Percentiles rank a stretch among this genome's conserved stretches.
These are phyloP conservation scores for Netelia inedita DNA, from an alignment of 2,888 invertebrate species.

Conservation along the genomic window DNA sequence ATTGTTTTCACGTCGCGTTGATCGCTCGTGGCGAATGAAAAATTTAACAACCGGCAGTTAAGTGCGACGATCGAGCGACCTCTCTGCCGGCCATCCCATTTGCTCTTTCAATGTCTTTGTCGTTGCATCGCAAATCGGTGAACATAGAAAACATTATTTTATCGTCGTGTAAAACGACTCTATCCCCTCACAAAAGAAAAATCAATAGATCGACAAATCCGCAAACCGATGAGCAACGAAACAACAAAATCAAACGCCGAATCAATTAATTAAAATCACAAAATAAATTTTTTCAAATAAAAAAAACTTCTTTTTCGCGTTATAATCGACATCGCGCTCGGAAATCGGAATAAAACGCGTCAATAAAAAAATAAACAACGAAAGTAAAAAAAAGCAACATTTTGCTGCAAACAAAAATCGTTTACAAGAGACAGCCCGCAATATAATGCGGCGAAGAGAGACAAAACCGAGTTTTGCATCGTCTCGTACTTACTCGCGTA, in stretches of 20 bases:
- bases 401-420: background rate
- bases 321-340: too few relatives aligned
- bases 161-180: background rate
- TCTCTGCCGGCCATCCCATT: slow-evolving; percentile 2
- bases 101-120: slow-evolving; percentile 1
- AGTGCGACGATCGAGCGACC: slow-evolving; percentile 58
- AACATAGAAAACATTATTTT: background rate
- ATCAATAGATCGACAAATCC: too few relatives aligned
- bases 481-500: slow-evolving; percentile 58
- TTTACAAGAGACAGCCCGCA: background rate
- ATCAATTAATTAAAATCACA: too few relatives aligned
- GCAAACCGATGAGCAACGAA: too few relatives aligned
- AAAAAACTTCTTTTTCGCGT: too few relatives aligned
- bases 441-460: slow-evolving; percentile 1
- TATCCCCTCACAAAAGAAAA: too few relatives aligned
- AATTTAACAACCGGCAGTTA: slow-evolving; percentile 71
- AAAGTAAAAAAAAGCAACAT: background rate
- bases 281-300: too few relatives aligned
- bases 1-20: slow-evolving; percentile 74
- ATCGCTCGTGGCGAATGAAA: slow-evolving; percentile 73
- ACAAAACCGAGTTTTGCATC: background rate
- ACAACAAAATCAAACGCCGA: too few relatives aligned
- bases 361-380: too few relatives aligned
- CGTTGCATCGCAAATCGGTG: background rate
- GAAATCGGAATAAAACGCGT: too few relatives aligned